Percentiles rank a stretch among this genome's conserved stretches.
Conservation (phyloP, 2,113 vertebrate genomes). For the Rhineura floridana region DNA sequence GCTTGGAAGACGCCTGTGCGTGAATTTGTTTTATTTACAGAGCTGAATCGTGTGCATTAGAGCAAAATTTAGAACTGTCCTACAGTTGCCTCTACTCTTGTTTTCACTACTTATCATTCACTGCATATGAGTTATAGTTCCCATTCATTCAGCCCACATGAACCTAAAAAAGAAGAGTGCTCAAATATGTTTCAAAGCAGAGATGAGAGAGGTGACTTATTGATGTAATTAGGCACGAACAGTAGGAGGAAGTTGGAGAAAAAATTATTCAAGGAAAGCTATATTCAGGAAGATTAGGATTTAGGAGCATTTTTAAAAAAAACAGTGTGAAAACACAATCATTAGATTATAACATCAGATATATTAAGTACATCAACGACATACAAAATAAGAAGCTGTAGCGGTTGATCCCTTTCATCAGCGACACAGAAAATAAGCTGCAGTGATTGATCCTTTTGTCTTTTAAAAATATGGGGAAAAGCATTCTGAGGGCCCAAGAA, state of each 20-base stretch:
- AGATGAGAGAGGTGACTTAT: conserved; percentile 25
- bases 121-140: not conserved
- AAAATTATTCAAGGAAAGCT: conserved; percentile 53
- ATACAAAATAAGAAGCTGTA: conserved; percentile 58
- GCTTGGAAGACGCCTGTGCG: no score
- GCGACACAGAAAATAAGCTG: conserved; percentile 60
- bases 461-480: conserved; percentile 45
- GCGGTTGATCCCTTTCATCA: conserved; percentile 47
- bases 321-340: conserved; percentile 39
- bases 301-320: conserved; percentile 55
- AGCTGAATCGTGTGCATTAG: not conserved
- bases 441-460: conserved; percentile 52
- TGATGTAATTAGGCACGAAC: conserved; percentile 8
- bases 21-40: accelerated
- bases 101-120: not conserved
- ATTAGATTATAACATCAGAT: conserved; percentile 59
- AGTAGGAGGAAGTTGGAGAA: conserved; percentile 38
- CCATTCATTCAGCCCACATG: not conserved
- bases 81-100: not conserved
- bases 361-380: conserved; percentile 60
- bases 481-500: conserved; percentile 39
- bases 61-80: accelerated
- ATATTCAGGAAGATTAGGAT: conserved; percentile 48
- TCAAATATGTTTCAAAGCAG: conserved; percentile 37
- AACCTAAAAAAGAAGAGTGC: not conserved